Conservation (phyloP, 2,888 invertebrate species). For the Cryptophagus acutangulus region DNA sequence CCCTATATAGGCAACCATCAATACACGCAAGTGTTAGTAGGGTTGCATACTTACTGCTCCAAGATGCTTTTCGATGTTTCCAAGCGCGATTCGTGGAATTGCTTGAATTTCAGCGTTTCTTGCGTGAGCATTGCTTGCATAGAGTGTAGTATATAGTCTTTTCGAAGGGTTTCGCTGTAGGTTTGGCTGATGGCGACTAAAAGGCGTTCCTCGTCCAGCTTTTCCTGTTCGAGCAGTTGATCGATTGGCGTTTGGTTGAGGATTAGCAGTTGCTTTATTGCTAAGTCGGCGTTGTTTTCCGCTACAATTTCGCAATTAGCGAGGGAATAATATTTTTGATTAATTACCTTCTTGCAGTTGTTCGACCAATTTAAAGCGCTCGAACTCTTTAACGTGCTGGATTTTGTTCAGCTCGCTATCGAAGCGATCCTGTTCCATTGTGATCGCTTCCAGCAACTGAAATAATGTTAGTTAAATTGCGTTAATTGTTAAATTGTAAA, state of each 20-base stretch:
- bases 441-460: slow-evolving; percentile 53
- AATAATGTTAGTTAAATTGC: slow-evolving; percentile 17
- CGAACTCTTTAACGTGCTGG: slow-evolving; percentile 62
- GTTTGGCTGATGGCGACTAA: slow-evolving; percentile 53
- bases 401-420: slow-evolving; percentile 65
- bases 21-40: neutral
- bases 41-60: slow-evolving; percentile 52
- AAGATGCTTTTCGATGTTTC: slow-evolving; percentile 58
- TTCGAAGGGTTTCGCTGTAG: slow-evolving; percentile 57
- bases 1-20: slow-evolving; percentile 47
- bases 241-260: slow-evolving; percentile 58
- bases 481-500: neutral
- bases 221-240: slow-evolving; percentile 63
- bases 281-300: slow-evolving; percentile 62
- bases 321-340: neutral
- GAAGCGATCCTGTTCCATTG: slow-evolving; percentile 60
- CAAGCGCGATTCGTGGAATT: slow-evolving; percentile 57
- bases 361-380: slow-evolving; percentile 56
- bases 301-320: slow-evolving; percentile 41
- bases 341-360: slow-evolving; percentile 53
- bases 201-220: slow-evolving; percentile 61
- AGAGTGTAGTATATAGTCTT: slow-evolving; percentile 63
- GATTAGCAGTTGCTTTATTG: slow-evolving; percentile 62
- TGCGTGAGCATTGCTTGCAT: slow-evolving; percentile 67
- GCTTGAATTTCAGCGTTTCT: slow-evolving; percentile 59